A percentile compares a stretch with the other conserved stretches of the same genome.
These are phyloP conservation scores for Microtus ochrogaster DNA, from an alignment of 2,113 vertebrate genomes.

Conservation along the genomic window DNA sequence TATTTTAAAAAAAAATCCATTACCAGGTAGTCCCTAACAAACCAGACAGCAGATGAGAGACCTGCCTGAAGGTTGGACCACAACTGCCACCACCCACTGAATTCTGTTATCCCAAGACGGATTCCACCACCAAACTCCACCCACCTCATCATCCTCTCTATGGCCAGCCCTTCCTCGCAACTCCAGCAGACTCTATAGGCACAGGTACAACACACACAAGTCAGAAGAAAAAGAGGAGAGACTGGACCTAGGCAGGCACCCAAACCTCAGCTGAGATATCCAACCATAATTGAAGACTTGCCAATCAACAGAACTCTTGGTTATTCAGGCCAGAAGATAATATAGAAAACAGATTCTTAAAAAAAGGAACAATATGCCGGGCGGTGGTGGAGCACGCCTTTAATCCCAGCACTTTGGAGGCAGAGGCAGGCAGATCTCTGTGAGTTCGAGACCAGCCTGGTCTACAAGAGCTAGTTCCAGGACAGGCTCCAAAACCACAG, in stretches of 20 bases:
- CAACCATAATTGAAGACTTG: background rate
- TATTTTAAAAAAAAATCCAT: constrained; percentile 48
- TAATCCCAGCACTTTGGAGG: no score
- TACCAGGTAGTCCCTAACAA: background rate
- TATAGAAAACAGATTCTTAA: background rate
- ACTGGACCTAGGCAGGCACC: background rate
- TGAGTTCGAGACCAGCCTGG: no score
- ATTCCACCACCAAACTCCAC: background rate
- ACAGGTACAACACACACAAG: background rate
- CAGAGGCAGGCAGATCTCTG: no score
- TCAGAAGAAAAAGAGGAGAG: background rate
- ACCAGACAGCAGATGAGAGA: background rate
- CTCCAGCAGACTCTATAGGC: background rate
- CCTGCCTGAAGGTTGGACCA: background rate
- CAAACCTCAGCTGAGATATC: background rate
- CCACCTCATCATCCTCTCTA: background rate
- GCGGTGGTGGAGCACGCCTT: no score
- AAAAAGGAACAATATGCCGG: no score
- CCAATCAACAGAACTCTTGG: background rate
- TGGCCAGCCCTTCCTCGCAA: background rate
- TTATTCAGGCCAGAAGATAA: background rate
- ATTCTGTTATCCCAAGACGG: background rate
- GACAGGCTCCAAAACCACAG: no score
- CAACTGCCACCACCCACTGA: background rate
- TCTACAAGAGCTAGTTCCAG: no score